Evolutionary conservation across 2,888 invertebrate species (phyloP).

Genomic region (Lasioglossum morio): DNA sequence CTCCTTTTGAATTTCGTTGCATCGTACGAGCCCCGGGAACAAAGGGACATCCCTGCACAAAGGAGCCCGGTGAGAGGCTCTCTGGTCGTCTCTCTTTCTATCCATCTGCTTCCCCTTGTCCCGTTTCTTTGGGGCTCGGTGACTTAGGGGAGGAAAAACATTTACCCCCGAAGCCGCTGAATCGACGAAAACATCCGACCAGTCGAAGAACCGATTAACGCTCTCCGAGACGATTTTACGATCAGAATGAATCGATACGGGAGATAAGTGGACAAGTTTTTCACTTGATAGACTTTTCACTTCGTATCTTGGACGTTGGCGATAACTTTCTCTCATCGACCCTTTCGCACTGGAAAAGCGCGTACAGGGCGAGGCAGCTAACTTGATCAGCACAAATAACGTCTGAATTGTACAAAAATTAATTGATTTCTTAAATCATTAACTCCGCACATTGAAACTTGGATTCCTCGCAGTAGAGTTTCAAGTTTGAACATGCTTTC

Average conservation of each 20-base stretch:
- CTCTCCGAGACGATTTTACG: neutral
- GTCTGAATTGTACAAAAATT: too few relatives aligned
- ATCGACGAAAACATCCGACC: slow-evolving; percentile 36
- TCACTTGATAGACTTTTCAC: neutral
- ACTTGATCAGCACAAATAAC: too few relatives aligned
- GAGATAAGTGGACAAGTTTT: neutral
- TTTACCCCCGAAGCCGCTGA: slow-evolving; percentile 40
- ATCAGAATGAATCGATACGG: neutral
- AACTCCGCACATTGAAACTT: too few relatives aligned
- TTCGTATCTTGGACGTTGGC: neutral
- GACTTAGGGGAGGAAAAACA: slow-evolving; percentile 42
- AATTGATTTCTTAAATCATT: too few relatives aligned
- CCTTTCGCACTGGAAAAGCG: neutral
- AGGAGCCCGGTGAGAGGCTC: slow-evolving; percentile 25
- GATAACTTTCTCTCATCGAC: neutral
- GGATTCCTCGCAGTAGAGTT: too few relatives aligned
- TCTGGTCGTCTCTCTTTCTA: slow-evolving; percentile 1
- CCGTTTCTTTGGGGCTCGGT: neutral
- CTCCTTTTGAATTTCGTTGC: slow-evolving; percentile 61
- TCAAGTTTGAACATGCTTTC: too few relatives aligned
- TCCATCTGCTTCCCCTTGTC: neutral
- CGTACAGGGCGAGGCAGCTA: too few relatives aligned
- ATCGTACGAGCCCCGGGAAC: slow-evolving; percentile 46
- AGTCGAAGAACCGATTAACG: slow-evolving; percentile 39
- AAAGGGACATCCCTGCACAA: slow-evolving; percentile 57